phyloP scores from a whole-genome alignment of 2,888 invertebrate species.

The Eulithis testata region DNA sequence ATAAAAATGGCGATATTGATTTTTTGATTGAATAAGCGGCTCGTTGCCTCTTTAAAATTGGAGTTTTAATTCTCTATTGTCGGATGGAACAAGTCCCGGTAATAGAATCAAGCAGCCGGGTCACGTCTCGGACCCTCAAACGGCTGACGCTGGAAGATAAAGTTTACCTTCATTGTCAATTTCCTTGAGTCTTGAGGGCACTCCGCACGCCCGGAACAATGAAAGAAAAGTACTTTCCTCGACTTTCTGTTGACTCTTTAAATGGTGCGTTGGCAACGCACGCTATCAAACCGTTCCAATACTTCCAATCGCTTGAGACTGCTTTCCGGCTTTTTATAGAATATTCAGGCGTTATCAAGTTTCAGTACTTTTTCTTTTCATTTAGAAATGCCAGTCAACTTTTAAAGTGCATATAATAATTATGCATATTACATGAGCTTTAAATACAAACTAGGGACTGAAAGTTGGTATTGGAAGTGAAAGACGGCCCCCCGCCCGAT shows the following conservation, averaged over 20 bases:
- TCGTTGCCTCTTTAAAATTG: constrained; percentile 68
- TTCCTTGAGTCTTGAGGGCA: constrained; percentile 74
- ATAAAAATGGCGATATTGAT: constrained; percentile 61
- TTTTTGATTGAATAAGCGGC: constrained; percentile 70
- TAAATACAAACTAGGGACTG: no score
- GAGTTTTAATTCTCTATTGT: constrained; percentile 76
- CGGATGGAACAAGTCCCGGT: constrained; percentile 53
- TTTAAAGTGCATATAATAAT: no score
- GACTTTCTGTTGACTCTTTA: constrained; percentile 74
- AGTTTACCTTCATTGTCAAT: constrained; percentile 83
- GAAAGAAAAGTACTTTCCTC: constrained; percentile 75
- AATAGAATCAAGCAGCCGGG: constrained; percentile 75
- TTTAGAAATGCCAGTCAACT: no score
- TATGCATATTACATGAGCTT: no score
- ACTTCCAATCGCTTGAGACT: constrained; percentile 34
- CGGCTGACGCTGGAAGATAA: constrained; percentile 79
- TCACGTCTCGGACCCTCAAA: constrained; percentile 76
- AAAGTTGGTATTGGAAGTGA: no score
- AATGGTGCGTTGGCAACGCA: constrained; percentile 65
- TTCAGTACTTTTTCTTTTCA: no score
- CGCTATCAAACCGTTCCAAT: constrained; percentile 49
- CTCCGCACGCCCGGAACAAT: constrained; percentile 72
- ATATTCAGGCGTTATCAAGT: no score
- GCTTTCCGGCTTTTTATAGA: constrained; percentile 2
- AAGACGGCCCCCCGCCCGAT: no score